These are phyloP conservation scores for Drosophila phalerata DNA, from an alignment of 2,888 invertebrate genomes.

Conservation along the genomic window DNA sequence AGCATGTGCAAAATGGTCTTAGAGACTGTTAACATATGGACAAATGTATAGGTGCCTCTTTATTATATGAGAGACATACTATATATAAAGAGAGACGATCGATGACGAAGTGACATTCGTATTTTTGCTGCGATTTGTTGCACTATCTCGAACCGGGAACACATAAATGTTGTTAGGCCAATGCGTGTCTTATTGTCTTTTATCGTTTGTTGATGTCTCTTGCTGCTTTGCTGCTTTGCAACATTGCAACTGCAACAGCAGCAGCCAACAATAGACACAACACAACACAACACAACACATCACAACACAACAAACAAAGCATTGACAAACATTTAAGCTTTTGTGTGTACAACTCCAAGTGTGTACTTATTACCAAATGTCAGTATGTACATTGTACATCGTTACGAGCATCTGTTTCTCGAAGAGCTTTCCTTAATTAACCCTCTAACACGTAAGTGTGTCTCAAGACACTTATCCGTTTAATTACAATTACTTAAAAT, in stretches of 20 bases:
- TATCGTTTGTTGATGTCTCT: slow-evolving; percentile 8
- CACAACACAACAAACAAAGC: slow-evolving; percentile 3
- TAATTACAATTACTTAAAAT: too few species aligned
- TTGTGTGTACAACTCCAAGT: slow-evolving; percentile 11
- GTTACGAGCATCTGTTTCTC: slow-evolving; percentile 1
- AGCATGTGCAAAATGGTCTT: slow-evolving; percentile 25
- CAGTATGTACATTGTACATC: slow-evolving; percentile 35
- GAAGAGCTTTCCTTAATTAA: neutral
- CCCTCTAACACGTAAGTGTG: too few species aligned
- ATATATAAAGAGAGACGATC: slow-evolving; percentile 2
- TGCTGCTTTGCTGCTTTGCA: neutral
- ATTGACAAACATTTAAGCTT: slow-evolving; percentile 28
- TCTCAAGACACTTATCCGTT: too few species aligned
- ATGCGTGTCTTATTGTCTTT: slow-evolving; percentile 11
- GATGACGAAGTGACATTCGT: slow-evolving; percentile 11
- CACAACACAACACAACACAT: neutral
- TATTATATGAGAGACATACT: neutral
- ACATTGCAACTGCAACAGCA: slow-evolving; percentile 12
- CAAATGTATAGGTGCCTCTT: neutral
- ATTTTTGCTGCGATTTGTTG: slow-evolving; percentile 22
- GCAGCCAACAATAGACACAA: neutral
- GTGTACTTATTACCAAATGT: slow-evolving; percentile 21
- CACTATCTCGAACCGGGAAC: slow-evolving; percentile 34
- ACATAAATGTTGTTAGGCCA: slow-evolving; percentile 20
- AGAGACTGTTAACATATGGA: slow-evolving; percentile 32